Percentiles rank a stretch among this genome's conserved stretches.
Conservation (phyloP, 2,797 vertebrate genomes). For the Spondyliosoma cantharus region DNA sequence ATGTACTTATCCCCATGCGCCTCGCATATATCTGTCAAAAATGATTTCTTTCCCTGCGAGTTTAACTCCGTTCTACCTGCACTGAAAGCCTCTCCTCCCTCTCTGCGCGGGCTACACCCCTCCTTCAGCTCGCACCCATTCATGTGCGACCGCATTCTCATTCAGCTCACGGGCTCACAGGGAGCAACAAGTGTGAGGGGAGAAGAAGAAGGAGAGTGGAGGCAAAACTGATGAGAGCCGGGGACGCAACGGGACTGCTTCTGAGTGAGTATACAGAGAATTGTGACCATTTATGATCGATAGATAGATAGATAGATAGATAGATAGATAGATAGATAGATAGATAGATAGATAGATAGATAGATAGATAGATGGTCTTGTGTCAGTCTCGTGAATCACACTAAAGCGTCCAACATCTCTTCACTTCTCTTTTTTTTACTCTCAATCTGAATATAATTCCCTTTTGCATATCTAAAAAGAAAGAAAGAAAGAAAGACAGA, state of each 20-base stretch:
- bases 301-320: too few relatives aligned
- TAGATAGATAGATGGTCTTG: neutral
- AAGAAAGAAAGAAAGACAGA: too few relatives aligned
- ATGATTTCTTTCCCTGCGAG: neutral
- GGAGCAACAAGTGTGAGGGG: constrained; percentile 23
- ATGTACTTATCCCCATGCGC: too few relatives aligned
- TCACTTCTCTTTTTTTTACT: too few relatives aligned
- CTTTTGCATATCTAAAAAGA: neutral
- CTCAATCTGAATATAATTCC: too few relatives aligned
- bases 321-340: too few relatives aligned
- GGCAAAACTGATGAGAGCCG: neutral
- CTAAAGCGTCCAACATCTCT: neutral
- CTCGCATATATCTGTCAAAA: too few relatives aligned
- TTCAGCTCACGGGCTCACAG: constrained; percentile 50
- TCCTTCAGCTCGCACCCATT: constrained; percentile 21
- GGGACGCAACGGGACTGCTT: neutral
- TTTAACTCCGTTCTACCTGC: neutral
- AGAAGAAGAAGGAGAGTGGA: neutral
- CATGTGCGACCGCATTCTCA: constrained; percentile 49
- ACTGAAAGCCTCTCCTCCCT: neutral
- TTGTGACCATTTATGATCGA: neutral
- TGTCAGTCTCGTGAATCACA: neutral
- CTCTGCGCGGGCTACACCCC: constrained; percentile 22
- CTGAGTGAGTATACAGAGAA: neutral
- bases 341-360: too few relatives aligned